Percentiles rank a stretch among this genome's conserved stretches.
Evolutionary conservation across 30 jellyfish, hydroid and myxozoan genomes (phyloP).

Genomic region (Mastigias papua): DNA sequence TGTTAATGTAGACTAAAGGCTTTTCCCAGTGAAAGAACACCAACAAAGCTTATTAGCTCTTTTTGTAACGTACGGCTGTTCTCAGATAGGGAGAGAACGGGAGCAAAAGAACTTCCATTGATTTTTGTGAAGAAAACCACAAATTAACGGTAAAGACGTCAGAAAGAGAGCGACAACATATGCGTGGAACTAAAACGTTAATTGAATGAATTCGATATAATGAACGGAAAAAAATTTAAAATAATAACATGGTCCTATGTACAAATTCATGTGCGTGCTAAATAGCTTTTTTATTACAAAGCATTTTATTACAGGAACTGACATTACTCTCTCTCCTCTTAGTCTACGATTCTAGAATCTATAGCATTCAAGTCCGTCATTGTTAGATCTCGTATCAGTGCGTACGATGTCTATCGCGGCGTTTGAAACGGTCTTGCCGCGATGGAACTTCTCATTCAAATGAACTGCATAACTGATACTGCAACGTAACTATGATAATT

Average conservation of each 20-base stretch:
- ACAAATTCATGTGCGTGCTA: background rate
- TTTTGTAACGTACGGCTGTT: too few relatives aligned
- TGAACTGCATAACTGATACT: background rate
- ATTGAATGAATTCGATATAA: background rate
- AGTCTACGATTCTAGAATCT: background rate
- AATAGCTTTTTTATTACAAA: background rate
- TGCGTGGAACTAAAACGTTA: background rate
- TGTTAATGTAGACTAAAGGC: too few relatives aligned
- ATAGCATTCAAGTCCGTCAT: background rate
- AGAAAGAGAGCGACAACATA: background rate
- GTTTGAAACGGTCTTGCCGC: background rate
- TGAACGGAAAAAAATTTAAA: background rate
- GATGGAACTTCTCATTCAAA: background rate
- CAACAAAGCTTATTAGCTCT: too few relatives aligned
- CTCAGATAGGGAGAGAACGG: too few relatives aligned
- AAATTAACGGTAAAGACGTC: background rate
- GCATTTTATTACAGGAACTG: background rate
- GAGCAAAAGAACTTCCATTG: too few relatives aligned
- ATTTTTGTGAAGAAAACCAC: too few relatives aligned
- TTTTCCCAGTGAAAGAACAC: too few relatives aligned
- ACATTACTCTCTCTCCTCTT: too few relatives aligned
- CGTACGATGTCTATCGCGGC: background rate
- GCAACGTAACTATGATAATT: too few relatives aligned
- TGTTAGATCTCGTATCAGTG: background rate
- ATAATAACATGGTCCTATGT: background rate